Evolutionary conservation across 2,797 vertebrate species (phyloP).

Genomic region (Dromococcyx pavoninus): DNA sequence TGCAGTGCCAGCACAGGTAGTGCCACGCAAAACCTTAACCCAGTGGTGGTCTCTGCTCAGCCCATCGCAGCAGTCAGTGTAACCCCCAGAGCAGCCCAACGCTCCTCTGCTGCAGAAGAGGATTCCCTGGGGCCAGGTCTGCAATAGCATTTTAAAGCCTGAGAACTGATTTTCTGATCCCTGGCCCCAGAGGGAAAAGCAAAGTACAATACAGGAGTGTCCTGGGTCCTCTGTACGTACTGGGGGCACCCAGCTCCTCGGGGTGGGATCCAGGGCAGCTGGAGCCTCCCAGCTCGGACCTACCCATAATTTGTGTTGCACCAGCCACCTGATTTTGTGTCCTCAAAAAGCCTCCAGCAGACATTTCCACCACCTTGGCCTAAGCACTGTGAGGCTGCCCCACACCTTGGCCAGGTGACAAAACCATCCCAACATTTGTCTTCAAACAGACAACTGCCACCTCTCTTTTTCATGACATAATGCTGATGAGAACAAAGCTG

Average conservation of each 20-base stretch:
- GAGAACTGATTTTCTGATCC: background rate
- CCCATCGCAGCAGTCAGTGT: background rate
- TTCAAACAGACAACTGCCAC: background rate
- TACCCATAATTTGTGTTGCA: background rate
- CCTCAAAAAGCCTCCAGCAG: background rate
- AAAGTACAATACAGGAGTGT: background rate
- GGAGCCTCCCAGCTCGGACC: background rate
- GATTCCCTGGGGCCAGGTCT: background rate
- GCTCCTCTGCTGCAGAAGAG: background rate
- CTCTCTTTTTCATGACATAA: background rate
- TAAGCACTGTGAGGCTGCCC: background rate
- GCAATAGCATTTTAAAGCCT: background rate
- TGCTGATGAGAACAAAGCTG: background rate
- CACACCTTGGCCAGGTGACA: background rate
- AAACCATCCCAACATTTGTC: background rate
- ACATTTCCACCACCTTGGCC: background rate
- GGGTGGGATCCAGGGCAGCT: accelerated
- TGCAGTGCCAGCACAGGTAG: no score
- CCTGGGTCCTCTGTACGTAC: accelerated
- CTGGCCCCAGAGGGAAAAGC: accelerated
- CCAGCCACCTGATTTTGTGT: background rate
- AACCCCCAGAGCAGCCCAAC: background rate
- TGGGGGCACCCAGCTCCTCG: background rate
- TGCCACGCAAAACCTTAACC: no score
- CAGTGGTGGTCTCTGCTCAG: background rate